A percentile compares a stretch with the other conserved stretches of the same genome.
Conservation (phyloP, 2,113 vertebrate genomes). For the Tetrax tetrax region DNA sequence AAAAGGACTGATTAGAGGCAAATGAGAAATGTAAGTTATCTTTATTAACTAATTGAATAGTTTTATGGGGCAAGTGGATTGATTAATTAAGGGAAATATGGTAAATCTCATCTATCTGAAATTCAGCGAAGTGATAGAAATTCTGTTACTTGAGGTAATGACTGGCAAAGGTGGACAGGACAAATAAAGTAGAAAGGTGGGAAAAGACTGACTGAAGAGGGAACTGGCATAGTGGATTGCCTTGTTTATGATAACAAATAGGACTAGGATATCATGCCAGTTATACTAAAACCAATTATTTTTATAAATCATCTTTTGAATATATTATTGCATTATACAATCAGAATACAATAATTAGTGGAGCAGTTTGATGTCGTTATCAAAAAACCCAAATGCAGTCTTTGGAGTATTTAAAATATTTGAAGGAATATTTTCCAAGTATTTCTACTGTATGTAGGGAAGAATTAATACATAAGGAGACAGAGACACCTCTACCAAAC, state of each 20-base stretch:
- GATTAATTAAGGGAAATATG: not conserved
- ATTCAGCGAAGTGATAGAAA: accelerated
- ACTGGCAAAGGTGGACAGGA: not conserved
- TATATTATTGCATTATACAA: not conserved
- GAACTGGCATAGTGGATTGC: not conserved
- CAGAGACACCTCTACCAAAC: not conserved
- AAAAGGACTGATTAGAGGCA: not conserved
- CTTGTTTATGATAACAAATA: not conserved
- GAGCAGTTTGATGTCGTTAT: not conserved
- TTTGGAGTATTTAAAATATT: not conserved
- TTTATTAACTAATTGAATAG: not conserved
- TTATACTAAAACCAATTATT: not conserved
- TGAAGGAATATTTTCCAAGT: not conserved
- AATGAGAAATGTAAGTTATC: not conserved
- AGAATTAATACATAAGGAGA: not conserved
- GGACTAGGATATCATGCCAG: not conserved
- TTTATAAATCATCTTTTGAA: not conserved
- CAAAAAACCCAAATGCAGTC: not conserved
- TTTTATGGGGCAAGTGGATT: not conserved
- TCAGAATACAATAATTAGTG: not conserved
- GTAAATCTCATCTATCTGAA: not conserved
- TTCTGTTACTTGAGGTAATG: not conserved
- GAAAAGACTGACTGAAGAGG: not conserved
- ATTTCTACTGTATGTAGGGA: not conserved
- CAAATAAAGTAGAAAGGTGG: not conserved